These are phyloP conservation scores for Trididemnum nubilum DNA, from an alignment of 23 tunicate genomes.

Conservation along the genomic window DNA sequence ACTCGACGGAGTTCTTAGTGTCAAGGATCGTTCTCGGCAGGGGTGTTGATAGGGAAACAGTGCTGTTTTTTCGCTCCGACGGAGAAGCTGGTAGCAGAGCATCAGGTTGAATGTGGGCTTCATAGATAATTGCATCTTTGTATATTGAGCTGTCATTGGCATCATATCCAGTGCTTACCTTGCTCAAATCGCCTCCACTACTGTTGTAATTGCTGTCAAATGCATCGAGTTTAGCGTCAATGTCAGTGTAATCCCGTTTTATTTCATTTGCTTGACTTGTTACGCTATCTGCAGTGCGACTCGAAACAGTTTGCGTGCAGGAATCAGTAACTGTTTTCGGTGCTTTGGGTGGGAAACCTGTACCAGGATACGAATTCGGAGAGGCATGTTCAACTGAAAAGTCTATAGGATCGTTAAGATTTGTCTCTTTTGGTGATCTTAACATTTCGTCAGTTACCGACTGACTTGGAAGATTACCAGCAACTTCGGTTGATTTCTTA, in stretches of 20 bases:
- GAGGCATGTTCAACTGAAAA: neutral
- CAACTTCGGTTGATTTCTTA: neutral
- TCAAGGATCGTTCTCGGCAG: conserved; percentile 18
- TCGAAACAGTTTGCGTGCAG: neutral
- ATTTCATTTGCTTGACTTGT: too few relatives aligned
- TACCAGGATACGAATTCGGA: neutral
- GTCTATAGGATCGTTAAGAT: conserved; percentile 33
- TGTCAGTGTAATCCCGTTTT: conserved; percentile 22
- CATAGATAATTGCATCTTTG: neutral
- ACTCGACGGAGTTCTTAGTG: neutral
- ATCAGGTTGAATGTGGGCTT: neutral
- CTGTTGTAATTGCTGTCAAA: conserved; percentile 1
- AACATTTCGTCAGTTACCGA: neutral
- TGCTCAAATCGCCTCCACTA: neutral
- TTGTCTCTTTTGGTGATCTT: conserved; percentile 48
- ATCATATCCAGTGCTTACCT: neutral
- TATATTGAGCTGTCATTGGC: neutral
- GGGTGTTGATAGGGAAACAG: conserved; percentile 67
- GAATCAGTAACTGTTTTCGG: neutral
- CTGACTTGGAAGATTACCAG: neutral
- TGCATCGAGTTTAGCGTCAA: conserved; percentile 14
- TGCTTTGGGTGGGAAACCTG: neutral
- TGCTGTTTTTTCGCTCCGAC: conserved; percentile 55
- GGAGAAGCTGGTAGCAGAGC: conserved; percentile 19
- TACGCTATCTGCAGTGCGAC: neutral